Evolutionary conservation across 2,113 vertebrate species (phyloP).

Genomic region (Myrmophylax atrothorax): DNA sequence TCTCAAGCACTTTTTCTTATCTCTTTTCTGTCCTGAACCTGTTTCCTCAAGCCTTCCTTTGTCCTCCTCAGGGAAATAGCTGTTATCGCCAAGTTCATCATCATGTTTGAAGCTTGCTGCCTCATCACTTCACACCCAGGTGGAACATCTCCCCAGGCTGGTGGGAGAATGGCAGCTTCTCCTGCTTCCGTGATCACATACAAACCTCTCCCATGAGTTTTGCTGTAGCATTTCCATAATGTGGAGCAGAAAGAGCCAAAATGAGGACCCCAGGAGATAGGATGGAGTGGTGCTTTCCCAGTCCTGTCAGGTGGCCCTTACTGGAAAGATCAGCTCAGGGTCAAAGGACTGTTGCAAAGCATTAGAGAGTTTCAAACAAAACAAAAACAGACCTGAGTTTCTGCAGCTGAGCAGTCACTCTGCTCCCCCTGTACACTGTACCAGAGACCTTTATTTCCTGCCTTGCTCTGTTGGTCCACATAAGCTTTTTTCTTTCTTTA

Average conservation of each 20-base stretch:
- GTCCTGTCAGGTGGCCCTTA: neutral
- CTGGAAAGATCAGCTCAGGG: neutral
- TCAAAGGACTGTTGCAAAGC: neutral
- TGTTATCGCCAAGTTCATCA: neutral
- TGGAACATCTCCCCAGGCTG: neutral
- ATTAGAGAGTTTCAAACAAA: neutral
- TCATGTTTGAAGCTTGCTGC: neutral
- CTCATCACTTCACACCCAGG: neutral
- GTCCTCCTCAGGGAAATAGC: neutral
- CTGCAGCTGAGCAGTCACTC: neutral
- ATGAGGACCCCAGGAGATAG: neutral
- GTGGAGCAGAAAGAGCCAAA: neutral
- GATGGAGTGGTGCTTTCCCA: neutral
- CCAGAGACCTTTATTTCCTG: neutral
- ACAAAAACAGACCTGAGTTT: neutral
- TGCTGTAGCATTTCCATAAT: neutral
- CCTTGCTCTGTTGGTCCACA: neutral
- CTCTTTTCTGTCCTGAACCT: neutral
- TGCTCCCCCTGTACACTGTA: neutral
- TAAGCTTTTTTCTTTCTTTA: neutral
- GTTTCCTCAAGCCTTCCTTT: neutral
- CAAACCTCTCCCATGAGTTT: neutral
- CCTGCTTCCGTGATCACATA: rapidly evolving
- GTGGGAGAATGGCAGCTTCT: neutral
- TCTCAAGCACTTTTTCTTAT: neutral